Evolutionary conservation across 1,140 invertebrate genomes (phyloP).

Genomic region (Eumeta japonica): DNA sequence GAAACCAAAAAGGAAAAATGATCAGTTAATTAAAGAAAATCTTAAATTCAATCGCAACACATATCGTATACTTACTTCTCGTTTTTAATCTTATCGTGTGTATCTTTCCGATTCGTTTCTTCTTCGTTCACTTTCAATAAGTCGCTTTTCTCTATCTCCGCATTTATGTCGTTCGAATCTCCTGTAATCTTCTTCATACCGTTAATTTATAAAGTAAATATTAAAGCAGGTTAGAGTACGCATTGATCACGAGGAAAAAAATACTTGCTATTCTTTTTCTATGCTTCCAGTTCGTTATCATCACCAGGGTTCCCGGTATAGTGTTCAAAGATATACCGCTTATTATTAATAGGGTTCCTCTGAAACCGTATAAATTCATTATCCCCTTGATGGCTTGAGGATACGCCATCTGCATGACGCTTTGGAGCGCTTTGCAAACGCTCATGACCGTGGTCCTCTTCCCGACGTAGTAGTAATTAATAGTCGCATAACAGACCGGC

Average conservation of each 20-base stretch:
- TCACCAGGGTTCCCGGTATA: conserved; percentile 62
- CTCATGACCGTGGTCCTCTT: conserved; percentile 63
- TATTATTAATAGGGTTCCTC: conserved; percentile 61
- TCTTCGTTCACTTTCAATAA: too few species aligned
- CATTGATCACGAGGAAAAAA: too few species aligned
- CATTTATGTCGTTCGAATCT: too few species aligned
- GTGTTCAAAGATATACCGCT: conserved; percentile 62
- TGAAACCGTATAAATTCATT: conserved; percentile 60
- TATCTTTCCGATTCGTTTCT: too few species aligned
- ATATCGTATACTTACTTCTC: too few species aligned
- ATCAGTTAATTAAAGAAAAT: conserved; percentile 1
- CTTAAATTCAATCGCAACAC: too few species aligned
- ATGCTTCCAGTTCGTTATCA: conserved; percentile 60
- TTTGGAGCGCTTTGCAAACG: conserved; percentile 60
- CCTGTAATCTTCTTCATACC: too few species aligned
- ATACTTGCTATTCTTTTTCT: conserved; percentile 37
- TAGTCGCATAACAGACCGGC: conserved; percentile 58
- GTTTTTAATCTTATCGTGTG: too few species aligned
- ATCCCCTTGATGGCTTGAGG: conserved; percentile 56
- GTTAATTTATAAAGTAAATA: too few species aligned
- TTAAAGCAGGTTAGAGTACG: too few species aligned
- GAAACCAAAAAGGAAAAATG: conserved; percentile 10
- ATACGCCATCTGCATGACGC: conserved; percentile 58
- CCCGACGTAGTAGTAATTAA: conserved; percentile 62
- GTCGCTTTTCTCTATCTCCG: too few species aligned